Conservation (phyloP, 2,113 vertebrate species). For the Scomber colias region DNA sequence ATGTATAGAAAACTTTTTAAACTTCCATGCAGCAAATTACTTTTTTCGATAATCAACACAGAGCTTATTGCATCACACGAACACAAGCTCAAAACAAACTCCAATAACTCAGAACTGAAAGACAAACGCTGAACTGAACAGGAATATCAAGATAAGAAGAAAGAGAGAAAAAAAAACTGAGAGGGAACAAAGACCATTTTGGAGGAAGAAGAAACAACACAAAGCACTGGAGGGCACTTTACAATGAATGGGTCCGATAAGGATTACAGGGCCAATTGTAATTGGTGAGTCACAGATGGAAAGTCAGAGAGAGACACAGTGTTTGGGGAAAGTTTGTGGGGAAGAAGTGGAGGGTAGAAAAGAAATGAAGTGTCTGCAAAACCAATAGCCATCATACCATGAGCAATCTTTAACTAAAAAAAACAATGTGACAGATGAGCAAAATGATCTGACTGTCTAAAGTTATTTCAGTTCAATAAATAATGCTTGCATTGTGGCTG, state of each 20-base stretch:
- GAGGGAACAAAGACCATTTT: constrained; percentile 1
- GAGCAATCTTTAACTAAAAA: background rate
- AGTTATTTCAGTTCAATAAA: background rate
- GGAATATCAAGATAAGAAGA: background rate
- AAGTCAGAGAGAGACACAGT: constrained; percentile 19
- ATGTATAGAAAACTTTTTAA: too few species aligned
- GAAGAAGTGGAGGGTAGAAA: background rate
- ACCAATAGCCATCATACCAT: background rate
- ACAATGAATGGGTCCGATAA: constrained; percentile 38
- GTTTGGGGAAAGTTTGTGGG: background rate
- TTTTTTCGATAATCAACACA: too few species aligned
- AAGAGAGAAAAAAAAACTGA: background rate
- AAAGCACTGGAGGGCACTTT: constrained; percentile 33
- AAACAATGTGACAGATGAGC: background rate
- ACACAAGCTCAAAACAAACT: background rate
- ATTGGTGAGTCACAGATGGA: constrained; percentile 46
- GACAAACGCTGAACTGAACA: background rate
- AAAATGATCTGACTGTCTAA: background rate
- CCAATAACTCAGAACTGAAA: background rate
- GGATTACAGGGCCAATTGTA: constrained; percentile 42
- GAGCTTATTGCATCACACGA: background rate
- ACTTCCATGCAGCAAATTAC: too few species aligned
- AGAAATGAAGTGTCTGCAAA: background rate
- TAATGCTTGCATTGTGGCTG: background rate
- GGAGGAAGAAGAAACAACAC: constrained; percentile 12